Conservation (phyloP, 2,113 vertebrate species). For the Saimiri boliviensis region DNA sequence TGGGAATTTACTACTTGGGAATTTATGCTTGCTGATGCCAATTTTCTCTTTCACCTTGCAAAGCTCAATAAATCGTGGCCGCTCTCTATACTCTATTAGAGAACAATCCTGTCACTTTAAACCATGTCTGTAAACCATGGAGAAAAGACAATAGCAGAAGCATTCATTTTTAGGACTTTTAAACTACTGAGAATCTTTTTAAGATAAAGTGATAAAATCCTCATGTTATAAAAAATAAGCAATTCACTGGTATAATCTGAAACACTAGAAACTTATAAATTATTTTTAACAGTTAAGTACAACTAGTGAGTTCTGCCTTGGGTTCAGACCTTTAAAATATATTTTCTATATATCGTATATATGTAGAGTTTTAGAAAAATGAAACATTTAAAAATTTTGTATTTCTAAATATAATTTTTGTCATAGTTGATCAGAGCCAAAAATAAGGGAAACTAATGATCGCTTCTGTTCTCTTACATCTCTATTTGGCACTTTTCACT, state of each 20-base stretch:
- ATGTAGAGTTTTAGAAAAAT: not conserved
- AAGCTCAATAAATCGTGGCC: slow-evolving; percentile 78
- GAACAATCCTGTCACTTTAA: slow-evolving; percentile 78
- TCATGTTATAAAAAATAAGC: slow-evolving; percentile 45
- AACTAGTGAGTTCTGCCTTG: slow-evolving; percentile 8
- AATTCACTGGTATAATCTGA: slow-evolving; percentile 64
- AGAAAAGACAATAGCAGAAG: slow-evolving; percentile 67
- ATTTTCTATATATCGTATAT: not conserved
- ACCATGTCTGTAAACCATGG: slow-evolving; percentile 71
- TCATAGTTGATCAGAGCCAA: slow-evolving; percentile 7
- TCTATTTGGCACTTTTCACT: slow-evolving; percentile 33
- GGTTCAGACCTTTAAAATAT: not conserved
- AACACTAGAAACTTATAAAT: not conserved
- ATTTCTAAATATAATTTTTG: slow-evolving; percentile 50
- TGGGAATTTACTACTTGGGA: slow-evolving; percentile 75
- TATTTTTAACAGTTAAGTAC: slow-evolving; percentile 39
- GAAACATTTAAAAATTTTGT: slow-evolving; percentile 28
- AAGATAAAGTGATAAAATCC: slow-evolving; percentile 65
- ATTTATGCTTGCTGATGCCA: slow-evolving; percentile 80
- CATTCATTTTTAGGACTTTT: slow-evolving; percentile 65
- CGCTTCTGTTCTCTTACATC: not conserved
- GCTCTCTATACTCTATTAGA: slow-evolving; percentile 73
- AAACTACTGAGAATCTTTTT: slow-evolving; percentile 58
- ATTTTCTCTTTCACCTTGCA: slow-evolving; percentile 79
- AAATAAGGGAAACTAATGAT: not conserved